Conservation (phyloP, 2,113 vertebrate genomes). For the Sterrhoptilus dennistouni region DNA sequence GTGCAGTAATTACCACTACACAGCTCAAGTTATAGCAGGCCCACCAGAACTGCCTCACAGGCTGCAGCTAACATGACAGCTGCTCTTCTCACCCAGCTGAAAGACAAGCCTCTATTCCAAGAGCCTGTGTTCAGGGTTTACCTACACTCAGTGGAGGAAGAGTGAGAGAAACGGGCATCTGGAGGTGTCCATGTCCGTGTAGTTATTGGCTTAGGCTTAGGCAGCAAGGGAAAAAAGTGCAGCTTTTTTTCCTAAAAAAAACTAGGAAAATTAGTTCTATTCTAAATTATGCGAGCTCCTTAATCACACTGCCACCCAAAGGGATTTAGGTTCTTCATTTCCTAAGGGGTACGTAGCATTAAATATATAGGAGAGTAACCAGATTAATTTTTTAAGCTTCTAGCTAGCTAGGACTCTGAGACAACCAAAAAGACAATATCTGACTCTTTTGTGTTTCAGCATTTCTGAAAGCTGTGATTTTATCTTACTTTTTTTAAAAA, state of each 20-base stretch:
- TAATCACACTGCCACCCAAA: not conserved
- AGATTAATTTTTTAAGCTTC: not conserved
- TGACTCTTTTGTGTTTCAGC: not conserved
- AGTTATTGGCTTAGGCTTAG: not conserved
- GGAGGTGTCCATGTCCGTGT: not conserved
- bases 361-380: not conserved
- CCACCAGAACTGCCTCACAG: not conserved
- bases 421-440: not conserved
- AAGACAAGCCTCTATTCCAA: not conserved
- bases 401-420: not conserved
- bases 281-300: not conserved
- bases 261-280: not conserved
- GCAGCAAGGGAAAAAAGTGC: not conserved
- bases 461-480: not conserved
- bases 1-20: not conserved
- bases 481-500: not conserved
- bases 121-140: not conserved
- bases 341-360: not conserved
- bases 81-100: not conserved
- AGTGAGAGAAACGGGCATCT: not conserved
- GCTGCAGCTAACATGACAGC: not conserved
- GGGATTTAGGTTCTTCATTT: not conserved
- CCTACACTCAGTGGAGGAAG: not conserved
- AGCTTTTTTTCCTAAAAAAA: not conserved
- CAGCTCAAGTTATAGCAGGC: slow-evolving; percentile 1